Evolutionary conservation across 2,797 vertebrate genomes (phyloP).

Genomic region (Oreortyx pictus): DNA sequence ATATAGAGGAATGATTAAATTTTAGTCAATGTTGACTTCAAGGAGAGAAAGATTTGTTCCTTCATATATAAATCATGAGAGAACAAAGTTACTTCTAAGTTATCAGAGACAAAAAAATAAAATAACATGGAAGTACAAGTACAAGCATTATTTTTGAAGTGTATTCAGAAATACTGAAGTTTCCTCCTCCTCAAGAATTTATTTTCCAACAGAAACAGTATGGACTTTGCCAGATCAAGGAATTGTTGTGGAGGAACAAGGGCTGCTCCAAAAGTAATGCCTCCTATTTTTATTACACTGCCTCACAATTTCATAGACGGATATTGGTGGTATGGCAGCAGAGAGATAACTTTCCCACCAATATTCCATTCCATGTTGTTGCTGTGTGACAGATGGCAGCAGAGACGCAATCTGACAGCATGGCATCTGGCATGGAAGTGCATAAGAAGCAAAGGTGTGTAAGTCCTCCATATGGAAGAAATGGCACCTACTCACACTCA

Average conservation of each 20-base stretch:
- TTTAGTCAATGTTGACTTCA: neutral
- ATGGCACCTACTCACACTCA: too few relatives aligned
- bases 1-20: neutral
- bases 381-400: too few relatives aligned
- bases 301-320: too few relatives aligned
- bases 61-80: neutral
- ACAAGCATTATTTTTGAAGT: neutral
- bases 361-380: too few relatives aligned
- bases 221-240: neutral
- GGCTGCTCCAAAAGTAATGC: too few relatives aligned
- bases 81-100: neutral
- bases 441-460: too few relatives aligned
- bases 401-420: too few relatives aligned
- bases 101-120: neutral
- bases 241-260: neutral
- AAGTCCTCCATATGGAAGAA: too few relatives aligned
- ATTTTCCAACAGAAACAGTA: neutral
- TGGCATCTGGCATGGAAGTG: too few relatives aligned
- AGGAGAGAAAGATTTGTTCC: neutral
- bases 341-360: too few relatives aligned
- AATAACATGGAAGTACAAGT: neutral
- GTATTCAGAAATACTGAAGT: neutral
- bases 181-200: neutral
- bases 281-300: too few relatives aligned
- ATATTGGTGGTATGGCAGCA: too few relatives aligned